These are phyloP conservation scores for Subacronicta megacephala DNA, from an alignment of 2,888 invertebrate genomes.

Conservation along the genomic window DNA sequence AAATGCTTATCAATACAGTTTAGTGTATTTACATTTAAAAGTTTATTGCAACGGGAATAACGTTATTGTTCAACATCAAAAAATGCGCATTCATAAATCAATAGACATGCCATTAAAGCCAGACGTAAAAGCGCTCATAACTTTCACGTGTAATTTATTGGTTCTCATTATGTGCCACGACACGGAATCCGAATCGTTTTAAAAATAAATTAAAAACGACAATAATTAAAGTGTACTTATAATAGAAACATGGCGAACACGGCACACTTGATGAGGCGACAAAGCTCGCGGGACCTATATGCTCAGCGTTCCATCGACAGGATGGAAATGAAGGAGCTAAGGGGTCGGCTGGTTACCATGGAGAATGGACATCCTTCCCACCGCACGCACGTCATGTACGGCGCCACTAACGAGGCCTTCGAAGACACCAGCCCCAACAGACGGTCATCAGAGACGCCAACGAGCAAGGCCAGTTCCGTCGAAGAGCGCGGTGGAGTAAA, in stretches of 20 bases:
- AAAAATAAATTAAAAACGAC: slow-evolving; percentile 60
- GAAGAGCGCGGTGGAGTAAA: slow-evolving; percentile 91
- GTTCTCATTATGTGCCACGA: slow-evolving; percentile 82
- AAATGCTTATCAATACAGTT: slow-evolving; percentile 26
- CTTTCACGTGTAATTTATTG: slow-evolving; percentile 70
- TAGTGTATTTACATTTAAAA: slow-evolving; percentile 25
- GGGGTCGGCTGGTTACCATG: slow-evolving; percentile 93
- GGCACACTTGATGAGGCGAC: slow-evolving; percentile 95
- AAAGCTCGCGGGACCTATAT: slow-evolving; percentile 95
- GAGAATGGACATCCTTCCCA: slow-evolving; percentile 91
- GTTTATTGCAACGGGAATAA: slow-evolving; percentile 25
- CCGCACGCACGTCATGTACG: slow-evolving; percentile 91
- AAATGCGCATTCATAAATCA: slow-evolving; percentile 69
- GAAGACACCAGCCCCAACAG: slow-evolving; percentile 86
- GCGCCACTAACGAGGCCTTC: slow-evolving; percentile 96
- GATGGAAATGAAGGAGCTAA: slow-evolving; percentile 95
- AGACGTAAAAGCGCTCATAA: slow-evolving; percentile 61
- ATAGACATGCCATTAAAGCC: slow-evolving; percentile 57
- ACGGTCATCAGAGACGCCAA: slow-evolving; percentile 81
- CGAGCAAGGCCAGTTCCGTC: slow-evolving; percentile 91
- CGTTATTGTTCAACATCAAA: slow-evolving; percentile 29
- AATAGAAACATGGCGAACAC: slow-evolving; percentile 94
- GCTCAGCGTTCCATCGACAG: slow-evolving; percentile 95
- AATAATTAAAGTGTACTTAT: slow-evolving; percentile 63
- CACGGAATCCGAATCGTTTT: slow-evolving; percentile 72